Base-by-base conservation (phyloP, 2,888 invertebrate genomes). In the Aelia acuminata region DNA sequence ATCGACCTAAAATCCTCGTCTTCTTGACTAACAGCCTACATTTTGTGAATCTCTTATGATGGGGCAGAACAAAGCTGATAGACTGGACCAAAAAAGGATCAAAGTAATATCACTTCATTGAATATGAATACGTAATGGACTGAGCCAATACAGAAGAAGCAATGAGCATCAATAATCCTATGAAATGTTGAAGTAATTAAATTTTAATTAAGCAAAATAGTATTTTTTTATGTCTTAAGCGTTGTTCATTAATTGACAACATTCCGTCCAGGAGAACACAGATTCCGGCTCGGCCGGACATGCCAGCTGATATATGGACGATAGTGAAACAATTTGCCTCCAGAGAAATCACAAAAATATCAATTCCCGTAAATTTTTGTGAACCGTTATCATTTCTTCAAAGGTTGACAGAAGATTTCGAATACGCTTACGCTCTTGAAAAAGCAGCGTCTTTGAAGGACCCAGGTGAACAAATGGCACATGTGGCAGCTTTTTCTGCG, bases 321-420 rank as follows among this genome's bases (percentile, higher is more conserved):
- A n/a, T 80, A n/a, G 43, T 47, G n/a, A 80, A 80, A n/a, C 39
- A 80, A 47, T 80, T 80, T 15, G 39, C 80, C 11, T 10, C 43
- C 10, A n/a, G 13, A 4, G 85, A 85, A 31, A 39, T 85, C 15
- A 50, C 85, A 18, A 53, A 31, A n/a, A 53, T 88, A 43, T 39
- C 88, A 93, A 11, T 50, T 20, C 85, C 85, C 2, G 94, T 99
- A 88, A 99, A 99, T 94, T 99, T 99, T 93, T 99, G 97, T 92
- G 99, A 99, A 93, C 99, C 99, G 31, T 94, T 99, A 90, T 99
- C 99, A 49, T 98, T 99, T 97, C 94, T 99, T 91, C 99, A 99
- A 93, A 95, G 99, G 91, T 94, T 99, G 91, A 97, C 98, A 4
- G 99, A 99, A 93, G 99, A 99, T 93, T 98, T 98, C 92, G 99